phyloP scores from a whole-genome alignment of 2,888 invertebrate genomes.

The Acrobasis repandana region DNA sequence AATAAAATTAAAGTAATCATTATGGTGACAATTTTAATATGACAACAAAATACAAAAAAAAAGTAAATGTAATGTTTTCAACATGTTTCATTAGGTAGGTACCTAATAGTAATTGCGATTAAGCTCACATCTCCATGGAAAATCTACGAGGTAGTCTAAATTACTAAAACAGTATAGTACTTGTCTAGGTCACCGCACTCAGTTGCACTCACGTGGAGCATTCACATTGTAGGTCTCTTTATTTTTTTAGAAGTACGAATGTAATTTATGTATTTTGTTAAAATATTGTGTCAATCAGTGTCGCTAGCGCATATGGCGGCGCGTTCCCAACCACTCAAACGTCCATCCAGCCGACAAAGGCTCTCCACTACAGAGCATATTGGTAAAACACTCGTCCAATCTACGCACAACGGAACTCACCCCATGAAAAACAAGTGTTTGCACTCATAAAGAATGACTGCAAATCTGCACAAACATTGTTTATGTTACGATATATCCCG shows the following conservation, averaged over 20 bases:
- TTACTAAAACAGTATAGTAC: no score
- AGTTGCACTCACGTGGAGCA: no score
- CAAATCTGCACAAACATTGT: slow-evolving; percentile 79
- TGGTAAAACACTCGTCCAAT: slow-evolving; percentile 78
- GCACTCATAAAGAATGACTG: slow-evolving; percentile 78
- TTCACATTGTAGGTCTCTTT: neutral
- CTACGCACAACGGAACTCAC: slow-evolving; percentile 65
- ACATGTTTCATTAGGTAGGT: no score
- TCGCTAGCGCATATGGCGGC: slow-evolving; percentile 41
- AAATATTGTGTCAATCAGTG: slow-evolving; percentile 30
- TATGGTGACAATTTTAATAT: no score
- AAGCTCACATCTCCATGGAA: no score
- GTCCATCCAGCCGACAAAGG: slow-evolving; percentile 75
- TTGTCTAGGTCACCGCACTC: no score
- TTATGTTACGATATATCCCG: slow-evolving; percentile 71
- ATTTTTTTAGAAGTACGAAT: neutral
- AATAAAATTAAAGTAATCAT: no score
- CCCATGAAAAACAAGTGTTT: slow-evolving; percentile 74
- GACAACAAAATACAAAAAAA: no score
- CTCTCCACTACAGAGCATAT: slow-evolving; percentile 75
- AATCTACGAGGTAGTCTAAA: no score
- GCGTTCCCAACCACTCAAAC: slow-evolving; percentile 53
- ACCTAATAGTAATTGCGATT: no score
- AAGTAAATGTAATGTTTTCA: neutral
- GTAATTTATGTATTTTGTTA: neutral